Conservation (phyloP, 2,888 invertebrate genomes). For the Andrena fulva region DNA sequence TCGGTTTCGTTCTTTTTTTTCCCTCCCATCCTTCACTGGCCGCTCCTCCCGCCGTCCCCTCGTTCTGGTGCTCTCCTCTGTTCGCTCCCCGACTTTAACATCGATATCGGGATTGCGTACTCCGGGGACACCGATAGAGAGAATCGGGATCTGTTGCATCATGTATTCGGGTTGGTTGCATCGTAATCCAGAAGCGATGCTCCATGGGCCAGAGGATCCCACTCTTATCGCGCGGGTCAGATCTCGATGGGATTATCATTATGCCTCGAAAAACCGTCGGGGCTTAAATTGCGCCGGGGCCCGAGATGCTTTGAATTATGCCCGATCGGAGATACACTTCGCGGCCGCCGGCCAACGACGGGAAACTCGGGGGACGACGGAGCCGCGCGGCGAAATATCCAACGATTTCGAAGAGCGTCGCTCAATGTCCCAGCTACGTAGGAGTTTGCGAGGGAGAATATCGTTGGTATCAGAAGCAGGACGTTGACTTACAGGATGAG, state of each 20-base stretch:
- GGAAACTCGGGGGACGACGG: neutral
- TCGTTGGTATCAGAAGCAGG: no score
- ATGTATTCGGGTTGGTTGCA: conserved; percentile 49
- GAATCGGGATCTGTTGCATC: conserved; percentile 60
- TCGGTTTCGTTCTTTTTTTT: conserved; percentile 44
- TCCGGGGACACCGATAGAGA: conserved; percentile 31
- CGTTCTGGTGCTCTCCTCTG: neutral
- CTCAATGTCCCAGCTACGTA: no score
- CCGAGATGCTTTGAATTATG: conserved; percentile 7
- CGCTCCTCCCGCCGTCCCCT: neutral
- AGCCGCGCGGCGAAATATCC: neutral
- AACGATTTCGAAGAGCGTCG: no score
- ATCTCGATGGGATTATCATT: conserved; percentile 29
- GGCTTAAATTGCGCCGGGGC: neutral
- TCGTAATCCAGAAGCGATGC: conserved; percentile 44
- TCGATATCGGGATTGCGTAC: conserved; percentile 50
- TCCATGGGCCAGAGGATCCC: conserved; percentile 3
- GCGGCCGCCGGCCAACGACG: neutral
- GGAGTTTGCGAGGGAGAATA: no score
- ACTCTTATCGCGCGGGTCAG: conserved; percentile 11
- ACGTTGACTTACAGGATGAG: no score
- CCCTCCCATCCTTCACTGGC: conserved; percentile 23
- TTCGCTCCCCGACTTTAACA: conserved; percentile 14
- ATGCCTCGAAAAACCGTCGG: conserved; percentile 1
- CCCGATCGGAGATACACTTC: neutral